A percentile compares a stretch with the other conserved stretches of the same genome.
Evolutionary conservation across 2,113 vertebrate genomes (phyloP).

Genomic region (Cyanistes caeruleus): DNA sequence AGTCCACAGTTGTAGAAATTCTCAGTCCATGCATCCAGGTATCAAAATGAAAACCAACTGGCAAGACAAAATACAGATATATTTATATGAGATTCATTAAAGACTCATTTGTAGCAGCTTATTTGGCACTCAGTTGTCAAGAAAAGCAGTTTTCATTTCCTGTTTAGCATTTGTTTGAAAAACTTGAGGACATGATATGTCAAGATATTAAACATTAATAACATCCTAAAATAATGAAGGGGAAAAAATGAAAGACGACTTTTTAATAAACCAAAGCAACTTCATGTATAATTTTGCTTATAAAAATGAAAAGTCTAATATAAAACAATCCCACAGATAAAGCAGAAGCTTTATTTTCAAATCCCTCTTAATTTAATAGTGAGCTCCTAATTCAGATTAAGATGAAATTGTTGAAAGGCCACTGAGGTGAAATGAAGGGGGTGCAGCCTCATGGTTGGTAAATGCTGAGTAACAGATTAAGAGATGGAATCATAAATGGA

Average conservation of each 20-base stretch:
- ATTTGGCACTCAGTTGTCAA: background rate
- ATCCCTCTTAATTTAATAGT: background rate
- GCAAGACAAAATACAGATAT: background rate
- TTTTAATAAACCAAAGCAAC: background rate
- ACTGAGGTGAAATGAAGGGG: background rate
- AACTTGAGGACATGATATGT: background rate
- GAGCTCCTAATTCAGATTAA: background rate
- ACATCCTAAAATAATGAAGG: background rate
- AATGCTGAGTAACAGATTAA: background rate
- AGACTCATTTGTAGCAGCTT: background rate
- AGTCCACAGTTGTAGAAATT: background rate
- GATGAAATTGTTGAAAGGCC: background rate
- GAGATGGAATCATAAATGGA: background rate
- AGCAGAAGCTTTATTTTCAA: background rate
- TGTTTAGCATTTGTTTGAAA: background rate
- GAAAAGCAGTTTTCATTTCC: background rate
- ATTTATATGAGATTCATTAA: background rate
- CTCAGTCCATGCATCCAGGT: background rate
- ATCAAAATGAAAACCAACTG: background rate
- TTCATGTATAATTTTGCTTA: background rate
- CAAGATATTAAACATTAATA: background rate
- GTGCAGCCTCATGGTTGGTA: background rate
- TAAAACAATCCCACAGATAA: background rate
- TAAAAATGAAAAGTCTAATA: background rate
- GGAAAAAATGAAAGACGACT: accelerated